Evolutionary conservation across 2,113 vertebrate species (phyloP).

Genomic region (Alaudala cheleensis): DNA sequence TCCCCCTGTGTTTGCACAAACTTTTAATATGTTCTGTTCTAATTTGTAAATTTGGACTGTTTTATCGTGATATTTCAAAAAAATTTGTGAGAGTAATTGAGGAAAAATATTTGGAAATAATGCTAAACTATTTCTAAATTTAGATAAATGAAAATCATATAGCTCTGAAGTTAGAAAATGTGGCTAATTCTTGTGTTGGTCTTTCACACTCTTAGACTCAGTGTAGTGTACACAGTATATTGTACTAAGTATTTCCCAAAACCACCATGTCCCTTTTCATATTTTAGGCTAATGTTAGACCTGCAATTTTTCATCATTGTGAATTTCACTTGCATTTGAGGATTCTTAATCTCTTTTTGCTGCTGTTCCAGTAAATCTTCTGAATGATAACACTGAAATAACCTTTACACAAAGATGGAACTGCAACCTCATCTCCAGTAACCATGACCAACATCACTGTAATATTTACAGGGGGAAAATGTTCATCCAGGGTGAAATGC

Average conservation of each 20-base stretch:
- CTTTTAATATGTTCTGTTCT: background rate
- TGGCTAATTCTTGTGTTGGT: background rate
- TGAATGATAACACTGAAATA: background rate
- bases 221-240: background rate
- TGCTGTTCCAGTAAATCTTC: background rate
- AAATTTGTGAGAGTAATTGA: background rate
- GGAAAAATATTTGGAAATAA: background rate
- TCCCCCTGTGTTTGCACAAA: background rate
- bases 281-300: background rate
- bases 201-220: background rate
- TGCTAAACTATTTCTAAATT: background rate
- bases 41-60: background rate
- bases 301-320: fast-evolving
- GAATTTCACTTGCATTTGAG: background rate
- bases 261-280: background rate
- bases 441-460: fast-evolving
- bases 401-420: background rate
- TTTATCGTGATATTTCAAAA: background rate
- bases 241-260: background rate
- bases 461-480: background rate
- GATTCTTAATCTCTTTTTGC: background rate
- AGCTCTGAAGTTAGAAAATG: background rate
- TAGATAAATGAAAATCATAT: background rate
- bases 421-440: background rate
- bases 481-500: background rate